These are phyloP conservation scores for Thera britannica DNA, from an alignment of 2,888 invertebrate species.

Conservation along the genomic window DNA sequence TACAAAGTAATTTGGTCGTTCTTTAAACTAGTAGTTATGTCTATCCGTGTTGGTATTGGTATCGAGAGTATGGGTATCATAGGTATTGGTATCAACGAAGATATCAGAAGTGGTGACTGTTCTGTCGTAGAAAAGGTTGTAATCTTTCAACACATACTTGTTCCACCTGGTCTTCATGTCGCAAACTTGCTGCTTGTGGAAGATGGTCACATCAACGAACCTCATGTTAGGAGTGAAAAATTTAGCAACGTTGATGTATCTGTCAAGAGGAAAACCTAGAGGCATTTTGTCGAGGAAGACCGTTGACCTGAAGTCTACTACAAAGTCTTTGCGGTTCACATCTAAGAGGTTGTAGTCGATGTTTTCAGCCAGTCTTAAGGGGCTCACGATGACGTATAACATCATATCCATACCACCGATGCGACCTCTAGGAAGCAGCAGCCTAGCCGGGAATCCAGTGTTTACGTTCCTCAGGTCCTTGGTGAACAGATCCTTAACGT, in stretches of 20 bases:
- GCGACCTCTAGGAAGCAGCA: slow-evolving; percentile 89
- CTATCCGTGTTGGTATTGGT: slow-evolving; percentile 11
- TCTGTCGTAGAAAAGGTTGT: slow-evolving; percentile 57
- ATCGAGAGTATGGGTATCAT: slow-evolving; percentile 6
- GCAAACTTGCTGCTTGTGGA: slow-evolving; percentile 83
- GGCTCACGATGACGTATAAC: slow-evolving; percentile 86
- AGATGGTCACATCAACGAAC: slow-evolving; percentile 87
- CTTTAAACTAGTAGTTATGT: not conserved
- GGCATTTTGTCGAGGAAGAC: slow-evolving; percentile 86
- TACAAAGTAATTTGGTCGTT: not conserved
- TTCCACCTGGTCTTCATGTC: slow-evolving; percentile 78
- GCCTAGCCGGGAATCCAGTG: slow-evolving; percentile 89
- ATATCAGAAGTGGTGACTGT: slow-evolving; percentile 54
- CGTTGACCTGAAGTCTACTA: slow-evolving; percentile 68
- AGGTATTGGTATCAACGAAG: slow-evolving; percentile 62
- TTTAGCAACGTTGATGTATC: slow-evolving; percentile 82
- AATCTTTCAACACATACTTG: slow-evolving; percentile 67
- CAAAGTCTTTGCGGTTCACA: slow-evolving; percentile 73
- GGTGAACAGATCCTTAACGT: slow-evolving; percentile 60
- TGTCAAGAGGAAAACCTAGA: slow-evolving; percentile 86
- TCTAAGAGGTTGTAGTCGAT: slow-evolving; percentile 67
- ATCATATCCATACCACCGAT: slow-evolving; percentile 87
- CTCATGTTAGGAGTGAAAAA: slow-evolving; percentile 88
- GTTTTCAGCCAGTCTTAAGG: slow-evolving; percentile 76
- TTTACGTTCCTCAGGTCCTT: slow-evolving; percentile 77